Evolutionary conservation across 2,888 invertebrate genomes (phyloP).

Genomic region (Seira musarum): DNA sequence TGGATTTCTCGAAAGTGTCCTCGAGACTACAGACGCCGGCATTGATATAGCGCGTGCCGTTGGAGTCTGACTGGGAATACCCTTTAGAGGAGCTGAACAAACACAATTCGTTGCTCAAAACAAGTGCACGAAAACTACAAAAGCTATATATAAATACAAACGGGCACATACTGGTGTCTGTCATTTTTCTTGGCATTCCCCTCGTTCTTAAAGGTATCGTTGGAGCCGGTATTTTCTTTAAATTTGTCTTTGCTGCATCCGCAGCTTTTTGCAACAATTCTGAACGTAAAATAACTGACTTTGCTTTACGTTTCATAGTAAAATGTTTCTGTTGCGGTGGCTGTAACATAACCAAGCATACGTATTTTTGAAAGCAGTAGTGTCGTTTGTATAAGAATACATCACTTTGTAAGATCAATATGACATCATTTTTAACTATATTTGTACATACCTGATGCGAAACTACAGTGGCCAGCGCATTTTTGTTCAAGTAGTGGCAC

Average conservation of each 20-base stretch:
- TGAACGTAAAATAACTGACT: constrained; percentile 90
- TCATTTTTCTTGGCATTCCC: constrained; percentile 96
- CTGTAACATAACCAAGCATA: constrained; percentile 73
- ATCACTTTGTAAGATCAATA: too few species aligned
- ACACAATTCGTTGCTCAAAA: constrained; percentile 3
- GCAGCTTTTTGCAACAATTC: constrained; percentile 93
- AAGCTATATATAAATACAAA: constrained; percentile 35
- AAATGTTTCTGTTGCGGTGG: constrained; percentile 92
- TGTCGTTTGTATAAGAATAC: too few species aligned
- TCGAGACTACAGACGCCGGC: constrained; percentile 74
- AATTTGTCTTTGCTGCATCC: constrained; percentile 83
- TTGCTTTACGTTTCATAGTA: constrained; percentile 91
- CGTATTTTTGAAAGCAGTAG: neutral
- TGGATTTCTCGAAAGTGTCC: constrained; percentile 78
- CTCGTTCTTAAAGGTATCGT: constrained; percentile 90
- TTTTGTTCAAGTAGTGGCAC: constrained; percentile 96
- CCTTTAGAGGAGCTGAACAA: constrained; percentile 88
- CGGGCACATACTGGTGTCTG: constrained; percentile 84
- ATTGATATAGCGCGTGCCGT: constrained; percentile 77
- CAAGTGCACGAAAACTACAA: constrained; percentile 16
- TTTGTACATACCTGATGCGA: constrained; percentile 72
- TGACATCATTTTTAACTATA: neutral
- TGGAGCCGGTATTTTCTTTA: constrained; percentile 90
- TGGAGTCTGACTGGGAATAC: constrained; percentile 88
- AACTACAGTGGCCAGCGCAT: constrained; percentile 89